Conservation (phyloP, 2,797 vertebrate species). For the Pterois miles region DNA sequence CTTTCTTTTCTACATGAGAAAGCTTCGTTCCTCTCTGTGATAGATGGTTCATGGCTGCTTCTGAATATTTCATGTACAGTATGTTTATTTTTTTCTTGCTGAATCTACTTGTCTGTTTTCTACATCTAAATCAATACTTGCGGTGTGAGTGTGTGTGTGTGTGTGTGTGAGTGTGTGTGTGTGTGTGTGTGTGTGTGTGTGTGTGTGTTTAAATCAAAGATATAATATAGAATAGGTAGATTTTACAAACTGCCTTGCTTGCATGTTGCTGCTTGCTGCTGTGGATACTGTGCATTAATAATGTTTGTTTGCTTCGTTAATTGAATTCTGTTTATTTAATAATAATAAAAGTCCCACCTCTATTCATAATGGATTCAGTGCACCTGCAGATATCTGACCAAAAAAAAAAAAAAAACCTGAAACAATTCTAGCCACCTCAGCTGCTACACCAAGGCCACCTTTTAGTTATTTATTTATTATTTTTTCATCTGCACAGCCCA, state of each 20-base stretch:
- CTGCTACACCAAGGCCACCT: no score
- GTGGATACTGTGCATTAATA: background rate
- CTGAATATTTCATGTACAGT: slow-evolving; percentile 44
- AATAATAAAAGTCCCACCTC: background rate
- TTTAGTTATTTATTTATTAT: no score
- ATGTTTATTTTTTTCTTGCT: slow-evolving; percentile 1
- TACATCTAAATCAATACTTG: slow-evolving; percentile 1
- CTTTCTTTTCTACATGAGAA: background rate
- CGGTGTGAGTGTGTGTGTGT: background rate
- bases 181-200: background rate
- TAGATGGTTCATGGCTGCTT: slow-evolving; percentile 12
- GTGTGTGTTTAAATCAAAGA: background rate
- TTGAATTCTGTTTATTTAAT: background rate
- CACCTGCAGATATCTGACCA: background rate
- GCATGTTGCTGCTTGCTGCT: background rate
- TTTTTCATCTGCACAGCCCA: no score
- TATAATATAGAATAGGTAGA: background rate
- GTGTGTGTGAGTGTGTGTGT: background rate
- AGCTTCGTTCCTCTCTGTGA: background rate
- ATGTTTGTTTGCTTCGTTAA: background rate
- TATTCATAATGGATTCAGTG: background rate
- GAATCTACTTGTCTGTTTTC: slow-evolving; percentile 1
- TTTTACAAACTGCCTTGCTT: background rate
- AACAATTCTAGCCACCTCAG: no score
- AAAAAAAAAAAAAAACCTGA: no score